These are phyloP conservation scores for Tiaroga cobitis DNA, from an alignment of 2,797 vertebrate species.

Conservation along the genomic window DNA sequence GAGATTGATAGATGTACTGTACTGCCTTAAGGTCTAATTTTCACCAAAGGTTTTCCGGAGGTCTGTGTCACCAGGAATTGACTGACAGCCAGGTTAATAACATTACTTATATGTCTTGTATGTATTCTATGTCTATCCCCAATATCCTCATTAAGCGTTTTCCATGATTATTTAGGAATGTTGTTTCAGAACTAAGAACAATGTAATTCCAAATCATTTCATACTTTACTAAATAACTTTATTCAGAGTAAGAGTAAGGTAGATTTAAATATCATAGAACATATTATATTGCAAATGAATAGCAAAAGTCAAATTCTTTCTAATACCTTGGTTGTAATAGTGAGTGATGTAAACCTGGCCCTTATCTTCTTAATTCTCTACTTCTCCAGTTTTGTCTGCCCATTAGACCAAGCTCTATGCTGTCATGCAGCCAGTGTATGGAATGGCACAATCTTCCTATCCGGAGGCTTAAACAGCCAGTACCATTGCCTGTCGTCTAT, in stretches of 20 bases:
- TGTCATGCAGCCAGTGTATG: slow-evolving; percentile 55
- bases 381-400: slow-evolving; percentile 50
- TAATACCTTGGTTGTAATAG: neutral
- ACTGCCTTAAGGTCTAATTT: neutral
- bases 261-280: neutral
- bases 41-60: neutral
- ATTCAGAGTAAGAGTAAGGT: neutral
- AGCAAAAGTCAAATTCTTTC: neutral
- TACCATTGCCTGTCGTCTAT: slow-evolving; percentile 59
- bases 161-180: neutral
- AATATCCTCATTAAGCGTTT: neutral
- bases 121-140: neutral
- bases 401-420: slow-evolving; percentile 56
- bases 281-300: neutral
- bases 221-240: neutral
- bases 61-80: neutral
- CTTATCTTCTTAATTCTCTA: neutral
- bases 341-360: neutral
- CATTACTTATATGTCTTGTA: too few species aligned
- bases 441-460: slow-evolving; percentile 62
- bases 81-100: neutral
- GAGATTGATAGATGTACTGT: neutral
- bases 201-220: neutral
- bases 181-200: neutral
- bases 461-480: slow-evolving; percentile 61